Evolutionary conservation across 2,113 vertebrate species (phyloP).

Genomic region (Pangasianodon gigas): DNA sequence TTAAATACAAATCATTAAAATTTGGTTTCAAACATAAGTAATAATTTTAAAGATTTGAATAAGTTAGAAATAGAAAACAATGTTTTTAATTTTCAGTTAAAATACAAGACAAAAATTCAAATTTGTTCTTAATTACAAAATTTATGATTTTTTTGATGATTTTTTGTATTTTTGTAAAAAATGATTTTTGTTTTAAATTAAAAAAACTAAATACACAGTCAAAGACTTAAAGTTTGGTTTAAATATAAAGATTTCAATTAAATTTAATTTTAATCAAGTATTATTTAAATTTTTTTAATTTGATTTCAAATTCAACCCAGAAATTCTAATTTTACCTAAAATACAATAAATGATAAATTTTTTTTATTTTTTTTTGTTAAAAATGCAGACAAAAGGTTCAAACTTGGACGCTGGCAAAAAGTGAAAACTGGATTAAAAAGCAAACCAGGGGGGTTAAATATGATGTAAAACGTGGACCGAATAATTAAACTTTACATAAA

Average conservation of each 20-base stretch:
- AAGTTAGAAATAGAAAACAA: not conserved
- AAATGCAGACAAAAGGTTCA: not conserved
- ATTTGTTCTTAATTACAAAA: too few relatives aligned
- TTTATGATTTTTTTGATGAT: not conserved
- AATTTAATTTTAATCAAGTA: not conserved
- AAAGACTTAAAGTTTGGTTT: not conserved
- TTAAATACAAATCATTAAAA: not conserved
- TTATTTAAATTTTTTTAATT: not conserved
- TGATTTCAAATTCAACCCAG: not conserved
- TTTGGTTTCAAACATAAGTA: not conserved
- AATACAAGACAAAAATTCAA: too few relatives aligned
- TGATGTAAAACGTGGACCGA: not conserved
- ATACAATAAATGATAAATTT: too few relatives aligned
- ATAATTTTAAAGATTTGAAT: not conserved
- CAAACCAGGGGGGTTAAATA: not conserved
- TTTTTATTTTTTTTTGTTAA: too few relatives aligned
- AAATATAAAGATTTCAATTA: not conserved
- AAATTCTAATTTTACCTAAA: not conserved
- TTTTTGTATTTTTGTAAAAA: too few relatives aligned
- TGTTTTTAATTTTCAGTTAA: not conserved
- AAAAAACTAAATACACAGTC: not conserved
- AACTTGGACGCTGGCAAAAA: too few relatives aligned
- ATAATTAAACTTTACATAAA: not conserved
- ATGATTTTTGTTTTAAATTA: not conserved
- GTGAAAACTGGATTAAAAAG: not conserved